phyloP scores from a whole-genome alignment of 2,113 vertebrate species.

The Turdus rufiventris region DNA sequence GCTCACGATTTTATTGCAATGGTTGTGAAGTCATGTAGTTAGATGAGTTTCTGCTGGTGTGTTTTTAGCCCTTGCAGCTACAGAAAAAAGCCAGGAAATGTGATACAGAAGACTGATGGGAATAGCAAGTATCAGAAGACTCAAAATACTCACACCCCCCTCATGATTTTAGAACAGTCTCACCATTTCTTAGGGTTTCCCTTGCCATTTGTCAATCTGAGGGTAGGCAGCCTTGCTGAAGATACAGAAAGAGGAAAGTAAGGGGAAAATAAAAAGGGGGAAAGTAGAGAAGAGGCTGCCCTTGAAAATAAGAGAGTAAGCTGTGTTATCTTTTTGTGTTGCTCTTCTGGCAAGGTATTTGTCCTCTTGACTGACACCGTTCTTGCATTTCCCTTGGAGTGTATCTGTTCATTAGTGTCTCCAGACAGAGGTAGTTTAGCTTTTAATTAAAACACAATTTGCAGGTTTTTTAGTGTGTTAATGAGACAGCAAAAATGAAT shows the following conservation, averaged over 20 bases:
- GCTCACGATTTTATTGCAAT: neutral
- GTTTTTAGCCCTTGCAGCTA: neutral
- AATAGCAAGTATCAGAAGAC: neutral
- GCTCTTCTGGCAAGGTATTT: neutral
- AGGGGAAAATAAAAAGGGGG: neutral
- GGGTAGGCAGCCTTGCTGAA: neutral
- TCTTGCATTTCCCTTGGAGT: conserved; percentile 1
- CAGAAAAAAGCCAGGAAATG: neutral
- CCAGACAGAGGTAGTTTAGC: conserved; percentile 54
- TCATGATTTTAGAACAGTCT: neutral
- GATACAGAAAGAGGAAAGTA: neutral
- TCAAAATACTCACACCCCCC: neutral
- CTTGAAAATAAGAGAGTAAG: neutral
- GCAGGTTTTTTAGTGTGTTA: conserved; percentile 51
- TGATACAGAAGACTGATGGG: neutral
- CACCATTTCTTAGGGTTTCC: neutral
- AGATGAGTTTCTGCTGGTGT: neutral
- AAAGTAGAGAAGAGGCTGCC: neutral
- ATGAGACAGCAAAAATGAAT: conserved; percentile 70
- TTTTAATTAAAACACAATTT: conserved; percentile 70
- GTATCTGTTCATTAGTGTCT: conserved; percentile 46
- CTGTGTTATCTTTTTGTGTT: neutral
- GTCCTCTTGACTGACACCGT: conserved; percentile 15
- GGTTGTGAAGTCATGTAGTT: neutral
- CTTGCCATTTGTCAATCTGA: neutral